These are phyloP conservation scores for Pemphigus obesinymphae DNA, from an alignment of 1,140 invertebrate genomes.

Conservation along the genomic window DNA sequence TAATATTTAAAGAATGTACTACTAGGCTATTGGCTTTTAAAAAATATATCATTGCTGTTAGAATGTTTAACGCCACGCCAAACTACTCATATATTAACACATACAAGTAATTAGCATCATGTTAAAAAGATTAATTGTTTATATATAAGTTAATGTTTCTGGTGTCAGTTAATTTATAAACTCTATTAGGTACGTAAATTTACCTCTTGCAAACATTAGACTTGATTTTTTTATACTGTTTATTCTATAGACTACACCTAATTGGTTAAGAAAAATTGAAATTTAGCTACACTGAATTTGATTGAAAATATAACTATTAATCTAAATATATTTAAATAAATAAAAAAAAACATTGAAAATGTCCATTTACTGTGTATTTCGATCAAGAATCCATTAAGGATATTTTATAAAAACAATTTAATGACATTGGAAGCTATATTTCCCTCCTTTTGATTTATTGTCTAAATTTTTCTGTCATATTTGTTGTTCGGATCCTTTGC, in stretches of 20 bases:
- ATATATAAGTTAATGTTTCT: slow-evolving; percentile 20
- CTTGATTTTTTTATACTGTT: not conserved
- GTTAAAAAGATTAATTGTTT: slow-evolving; percentile 23
- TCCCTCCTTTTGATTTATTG: slow-evolving; percentile 11
- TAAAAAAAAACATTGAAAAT: not conserved
- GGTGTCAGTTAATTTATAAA: slow-evolving; percentile 33
- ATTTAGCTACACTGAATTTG: not conserved
- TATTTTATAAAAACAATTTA: not conserved
- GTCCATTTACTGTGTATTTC: not conserved
- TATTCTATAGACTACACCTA: not conserved
- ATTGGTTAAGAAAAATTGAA: not conserved
- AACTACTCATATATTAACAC: slow-evolving; percentile 41
- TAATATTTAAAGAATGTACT: slow-evolving; percentile 34
- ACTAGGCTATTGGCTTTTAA: slow-evolving; percentile 24
- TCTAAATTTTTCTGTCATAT: slow-evolving; percentile 35
- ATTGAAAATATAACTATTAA: slow-evolving; percentile 1
- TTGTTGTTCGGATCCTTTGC: slow-evolving; percentile 40
- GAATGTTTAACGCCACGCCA: slow-evolving; percentile 39
- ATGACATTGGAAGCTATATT: not conserved
- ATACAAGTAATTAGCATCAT: slow-evolving; percentile 35
- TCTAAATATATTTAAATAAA: slow-evolving; percentile 19
- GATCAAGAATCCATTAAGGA: not conserved
- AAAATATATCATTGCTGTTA: slow-evolving; percentile 36
- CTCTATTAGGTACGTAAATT: not conserved
- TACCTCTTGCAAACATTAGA: not conserved